These are phyloP conservation scores for Archocentrus centrarchus DNA, from an alignment of 2,113 vertebrate genomes.

Conservation along the genomic window DNA sequence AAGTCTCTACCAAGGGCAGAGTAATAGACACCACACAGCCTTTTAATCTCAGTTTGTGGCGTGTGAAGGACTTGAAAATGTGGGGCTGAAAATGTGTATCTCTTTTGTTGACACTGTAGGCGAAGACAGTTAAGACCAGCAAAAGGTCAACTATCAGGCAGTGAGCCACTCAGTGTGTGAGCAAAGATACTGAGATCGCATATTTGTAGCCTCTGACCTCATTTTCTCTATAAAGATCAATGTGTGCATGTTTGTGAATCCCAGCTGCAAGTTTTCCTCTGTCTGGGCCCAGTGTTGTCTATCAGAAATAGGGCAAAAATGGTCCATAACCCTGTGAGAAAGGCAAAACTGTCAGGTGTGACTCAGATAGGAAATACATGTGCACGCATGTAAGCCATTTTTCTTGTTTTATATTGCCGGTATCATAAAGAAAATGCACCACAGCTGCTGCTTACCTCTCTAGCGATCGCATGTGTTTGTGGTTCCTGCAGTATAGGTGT, in stretches of 20 bases:
- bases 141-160: conserved; percentile 25
- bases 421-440: not conserved
- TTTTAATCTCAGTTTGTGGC: conserved; percentile 41
- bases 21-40: conserved; percentile 46
- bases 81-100: conserved; percentile 15
- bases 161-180: not conserved
- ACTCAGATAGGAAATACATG: conserved; percentile 34
- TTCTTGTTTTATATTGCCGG: conserved; percentile 21
- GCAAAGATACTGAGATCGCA: not conserved
- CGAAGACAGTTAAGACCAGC: not conserved
- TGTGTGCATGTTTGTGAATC: conserved; percentile 4
- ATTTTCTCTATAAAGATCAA: conserved; percentile 12
- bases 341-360: conserved; percentile 65
- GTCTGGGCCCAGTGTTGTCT: conserved; percentile 24
- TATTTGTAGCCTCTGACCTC: conserved; percentile 17
- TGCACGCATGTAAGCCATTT: not conserved
- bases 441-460: not conserved
- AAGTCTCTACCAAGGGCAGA: conserved; percentile 2
- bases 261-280: not conserved
- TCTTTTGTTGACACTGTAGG: not conserved
- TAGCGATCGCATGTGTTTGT: not conserved
- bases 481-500: not conserved
- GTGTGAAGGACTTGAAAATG: conserved; percentile 50
- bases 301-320: conserved; percentile 28
- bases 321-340: conserved; percentile 51